These are phyloP conservation scores for Diabrotica balteata DNA, from an alignment of 2,888 invertebrate species.

Conservation along the genomic window DNA sequence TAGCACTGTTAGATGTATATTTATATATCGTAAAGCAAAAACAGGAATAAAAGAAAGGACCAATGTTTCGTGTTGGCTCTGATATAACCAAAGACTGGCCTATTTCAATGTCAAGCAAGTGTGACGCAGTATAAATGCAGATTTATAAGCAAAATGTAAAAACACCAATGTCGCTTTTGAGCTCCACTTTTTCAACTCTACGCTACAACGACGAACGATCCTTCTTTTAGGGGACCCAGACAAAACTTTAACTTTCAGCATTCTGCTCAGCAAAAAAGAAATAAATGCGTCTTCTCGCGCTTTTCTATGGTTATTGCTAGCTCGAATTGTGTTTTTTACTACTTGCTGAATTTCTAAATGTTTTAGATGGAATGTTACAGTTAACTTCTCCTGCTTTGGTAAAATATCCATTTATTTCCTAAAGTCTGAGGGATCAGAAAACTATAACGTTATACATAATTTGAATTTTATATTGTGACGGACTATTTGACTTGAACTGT, in stretches of 20 bases:
- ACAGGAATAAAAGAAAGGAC: no score
- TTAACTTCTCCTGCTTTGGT: neutral
- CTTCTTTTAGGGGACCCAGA: constrained; percentile 20
- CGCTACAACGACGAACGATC: constrained; percentile 16
- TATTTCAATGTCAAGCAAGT: no score
- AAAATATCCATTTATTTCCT: constrained; percentile 4
- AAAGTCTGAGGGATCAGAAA: neutral
- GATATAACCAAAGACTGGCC: no score
- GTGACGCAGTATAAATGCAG: constrained; percentile 1
- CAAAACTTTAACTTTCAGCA: constrained; percentile 33
- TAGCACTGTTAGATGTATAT: no score
- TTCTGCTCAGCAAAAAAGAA: constrained; percentile 30
- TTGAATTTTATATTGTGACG: no score
- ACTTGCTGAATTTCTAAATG: constrained; percentile 31
- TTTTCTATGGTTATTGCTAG: constrained; percentile 36
- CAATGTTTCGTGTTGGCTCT: no score
- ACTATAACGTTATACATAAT: no score
- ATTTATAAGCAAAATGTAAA: constrained; percentile 19
- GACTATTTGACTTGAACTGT: no score
- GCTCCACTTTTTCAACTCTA: constrained; percentile 16
- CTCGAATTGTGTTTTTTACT: constrained; percentile 33
- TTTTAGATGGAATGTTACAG: constrained; percentile 23
- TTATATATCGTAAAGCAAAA: no score
- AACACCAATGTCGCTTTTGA: constrained; percentile 15
- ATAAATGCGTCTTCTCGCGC: constrained; percentile 31